Percentiles rank a stretch among this genome's conserved stretches.
These are phyloP conservation scores for Heliconius hewitsoni DNA, from an alignment of 1,140 invertebrate genomes.

Conservation along the genomic window DNA sequence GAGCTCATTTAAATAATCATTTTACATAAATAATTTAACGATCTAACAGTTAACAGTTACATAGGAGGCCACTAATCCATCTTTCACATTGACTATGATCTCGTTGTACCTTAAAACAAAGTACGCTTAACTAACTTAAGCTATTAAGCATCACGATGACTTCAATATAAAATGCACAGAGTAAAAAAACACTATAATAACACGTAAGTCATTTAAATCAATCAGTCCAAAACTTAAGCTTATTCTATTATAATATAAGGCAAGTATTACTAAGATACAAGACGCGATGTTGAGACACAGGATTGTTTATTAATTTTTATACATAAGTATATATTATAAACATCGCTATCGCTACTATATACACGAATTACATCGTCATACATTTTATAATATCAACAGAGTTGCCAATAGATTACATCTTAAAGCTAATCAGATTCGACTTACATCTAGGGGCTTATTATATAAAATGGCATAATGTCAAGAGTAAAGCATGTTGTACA, in stretches of 20 bases:
- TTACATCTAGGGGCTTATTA: constrained; percentile 42
- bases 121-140: constrained; percentile 23
- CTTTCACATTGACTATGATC: constrained; percentile 58
- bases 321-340: constrained; percentile 9
- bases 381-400: constrained; percentile 29
- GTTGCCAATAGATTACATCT: constrained; percentile 30
- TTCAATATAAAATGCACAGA: constrained; percentile 61
- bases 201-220: constrained; percentile 67
- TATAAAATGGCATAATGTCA: constrained; percentile 53
- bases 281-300: constrained; percentile 16
- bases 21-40: constrained; percentile 35
- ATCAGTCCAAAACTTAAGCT: constrained; percentile 75
- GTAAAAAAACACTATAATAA: constrained; percentile 54
- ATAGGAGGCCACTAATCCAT: constrained; percentile 46
- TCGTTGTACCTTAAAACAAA: constrained; percentile 58
- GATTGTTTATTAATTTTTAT: constrained; percentile 24
- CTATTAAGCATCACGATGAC: constrained; percentile 55
- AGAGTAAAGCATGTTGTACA: constrained; percentile 19
- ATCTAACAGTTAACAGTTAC: constrained; percentile 24
- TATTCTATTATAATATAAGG: constrained; percentile 60
- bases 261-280: constrained; percentile 67
- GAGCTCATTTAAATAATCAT: constrained; percentile 30
- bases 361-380: neutral
- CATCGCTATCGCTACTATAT: constrained; percentile 19
- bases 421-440: constrained; percentile 36